Conservation (phyloP, 1,140 invertebrate species). For the Geopemphigus sp. region DNA sequence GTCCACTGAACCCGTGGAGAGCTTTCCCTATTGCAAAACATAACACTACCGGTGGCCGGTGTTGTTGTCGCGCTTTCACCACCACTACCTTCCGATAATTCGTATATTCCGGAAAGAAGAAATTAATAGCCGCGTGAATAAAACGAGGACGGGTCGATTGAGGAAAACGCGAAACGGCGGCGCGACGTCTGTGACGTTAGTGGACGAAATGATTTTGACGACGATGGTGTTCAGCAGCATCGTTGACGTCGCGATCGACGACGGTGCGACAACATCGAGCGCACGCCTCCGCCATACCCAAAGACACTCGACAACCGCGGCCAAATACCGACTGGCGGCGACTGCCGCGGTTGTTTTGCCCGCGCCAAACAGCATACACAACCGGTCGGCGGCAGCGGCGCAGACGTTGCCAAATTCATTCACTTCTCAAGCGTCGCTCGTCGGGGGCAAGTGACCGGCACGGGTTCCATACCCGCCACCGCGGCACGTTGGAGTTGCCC, state of each 20-base stretch:
- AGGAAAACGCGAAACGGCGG: neutral
- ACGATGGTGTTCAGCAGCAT: too few relatives aligned
- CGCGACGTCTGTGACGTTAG: too few relatives aligned
- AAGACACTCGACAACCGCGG: neutral
- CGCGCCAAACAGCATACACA: too few relatives aligned
- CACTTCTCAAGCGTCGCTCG: neutral
- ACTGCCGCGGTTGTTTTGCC: neutral
- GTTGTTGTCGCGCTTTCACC: slow-evolving; percentile 27
- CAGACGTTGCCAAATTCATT: slow-evolving; percentile 43
- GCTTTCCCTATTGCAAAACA: slow-evolving; percentile 44
- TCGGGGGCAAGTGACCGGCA: slow-evolving; percentile 16
- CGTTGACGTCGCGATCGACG: neutral
- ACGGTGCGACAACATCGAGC: neutral
- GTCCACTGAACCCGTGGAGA: slow-evolving; percentile 32
- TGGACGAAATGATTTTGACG: too few relatives aligned
- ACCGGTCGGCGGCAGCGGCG: neutral
- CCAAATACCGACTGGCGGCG: neutral
- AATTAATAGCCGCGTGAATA: neutral
- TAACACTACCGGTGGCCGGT: neutral
- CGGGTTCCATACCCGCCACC: slow-evolving; percentile 38
- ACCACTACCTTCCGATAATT: neutral
- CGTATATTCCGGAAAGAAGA: neutral
- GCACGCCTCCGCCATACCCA: neutral
- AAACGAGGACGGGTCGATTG: neutral
- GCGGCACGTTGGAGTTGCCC: slow-evolving; percentile 32